Percentiles rank a stretch among this genome's conserved stretches.
phyloP scores from a whole-genome alignment of 2,888 invertebrate species.

The Enchytraeus crypticus region DNA sequence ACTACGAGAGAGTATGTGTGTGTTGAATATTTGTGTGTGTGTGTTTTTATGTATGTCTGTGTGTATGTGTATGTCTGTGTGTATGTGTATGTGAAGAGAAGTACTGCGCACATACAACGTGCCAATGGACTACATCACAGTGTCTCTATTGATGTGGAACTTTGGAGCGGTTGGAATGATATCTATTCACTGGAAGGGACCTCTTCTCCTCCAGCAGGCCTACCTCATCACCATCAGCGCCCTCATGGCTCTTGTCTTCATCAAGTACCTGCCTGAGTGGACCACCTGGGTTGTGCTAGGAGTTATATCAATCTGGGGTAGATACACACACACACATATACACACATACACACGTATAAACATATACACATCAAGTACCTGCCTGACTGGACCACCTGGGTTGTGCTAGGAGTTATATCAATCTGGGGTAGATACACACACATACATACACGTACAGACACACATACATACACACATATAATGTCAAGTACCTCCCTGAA shows the following conservation, averaged over 20 bases:
- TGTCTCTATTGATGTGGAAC: conserved; percentile 86
- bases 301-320: conserved; percentile 95
- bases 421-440: conserved; percentile 99
- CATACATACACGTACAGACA: too few species aligned
- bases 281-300: conserved; percentile 95
- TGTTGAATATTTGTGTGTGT: too few species aligned
- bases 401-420: conserved; percentile 88
- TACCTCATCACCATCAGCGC: conserved; percentile 96
- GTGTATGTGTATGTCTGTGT: too few species aligned
- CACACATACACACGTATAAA: too few species aligned
- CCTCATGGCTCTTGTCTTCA: conserved; percentile 94
- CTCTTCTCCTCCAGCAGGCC: conserved; percentile 76
- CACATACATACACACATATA: too few species aligned
- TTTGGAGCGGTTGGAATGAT: conserved; percentile 94
- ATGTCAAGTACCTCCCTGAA: conserved; percentile 96
- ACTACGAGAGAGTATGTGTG: too few species aligned
- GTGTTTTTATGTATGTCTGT: too few species aligned
- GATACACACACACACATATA: too few species aligned
- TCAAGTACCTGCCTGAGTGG: conserved; percentile 98
- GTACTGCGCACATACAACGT: conserved; percentile 85
- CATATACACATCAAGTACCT: conserved; percentile 98
- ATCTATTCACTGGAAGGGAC: conserved; percentile 97
- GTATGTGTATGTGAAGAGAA: conserved; percentile 67
- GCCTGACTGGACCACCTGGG: conserved; percentile 99
- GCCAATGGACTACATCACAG: conserved; percentile 86